Percentiles rank a stretch among this genome's conserved stretches.
phyloP scores from a whole-genome alignment of 2,888 invertebrate species.

The Cataglyphis cursor region DNA sequence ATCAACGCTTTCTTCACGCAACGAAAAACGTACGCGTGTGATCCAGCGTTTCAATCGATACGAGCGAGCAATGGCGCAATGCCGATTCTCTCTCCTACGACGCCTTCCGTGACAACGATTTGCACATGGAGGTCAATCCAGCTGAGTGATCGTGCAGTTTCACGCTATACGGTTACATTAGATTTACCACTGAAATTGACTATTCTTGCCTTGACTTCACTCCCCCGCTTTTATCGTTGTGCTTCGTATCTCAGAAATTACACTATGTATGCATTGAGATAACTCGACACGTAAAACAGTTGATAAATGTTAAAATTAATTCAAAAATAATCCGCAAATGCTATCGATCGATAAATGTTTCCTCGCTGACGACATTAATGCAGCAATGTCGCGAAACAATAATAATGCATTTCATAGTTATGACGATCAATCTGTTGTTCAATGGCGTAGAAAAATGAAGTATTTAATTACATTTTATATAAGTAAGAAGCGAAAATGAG shows the following conservation, averaged over 20 bases:
- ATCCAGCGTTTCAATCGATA: constrained; percentile 60
- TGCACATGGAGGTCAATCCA: constrained; percentile 34
- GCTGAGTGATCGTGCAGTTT: constrained; percentile 6
- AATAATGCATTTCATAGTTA: neutral
- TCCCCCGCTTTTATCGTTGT: neutral
- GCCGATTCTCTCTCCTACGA: constrained; percentile 73
- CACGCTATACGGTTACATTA: neutral
- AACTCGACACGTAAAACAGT: neutral
- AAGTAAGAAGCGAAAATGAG: neutral
- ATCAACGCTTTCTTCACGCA: neutral
- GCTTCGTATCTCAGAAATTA: neutral
- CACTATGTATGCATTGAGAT: neutral
- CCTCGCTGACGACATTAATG: neutral
- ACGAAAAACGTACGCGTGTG: constrained; percentile 39
- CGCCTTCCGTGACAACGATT: constrained; percentile 62
- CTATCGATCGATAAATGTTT: neutral
- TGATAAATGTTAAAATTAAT: neutral
- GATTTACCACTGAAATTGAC: neutral
- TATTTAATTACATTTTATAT: neutral
- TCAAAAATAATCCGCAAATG: constrained; percentile 11
- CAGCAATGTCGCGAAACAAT: neutral
- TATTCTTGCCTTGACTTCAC: neutral
- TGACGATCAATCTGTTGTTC: neutral
- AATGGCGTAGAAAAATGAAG: neutral
- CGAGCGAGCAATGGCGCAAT: constrained; percentile 68